These are phyloP conservation scores for Aquatica leii DNA, from an alignment of 2,888 invertebrate genomes.

Conservation along the genomic window DNA sequence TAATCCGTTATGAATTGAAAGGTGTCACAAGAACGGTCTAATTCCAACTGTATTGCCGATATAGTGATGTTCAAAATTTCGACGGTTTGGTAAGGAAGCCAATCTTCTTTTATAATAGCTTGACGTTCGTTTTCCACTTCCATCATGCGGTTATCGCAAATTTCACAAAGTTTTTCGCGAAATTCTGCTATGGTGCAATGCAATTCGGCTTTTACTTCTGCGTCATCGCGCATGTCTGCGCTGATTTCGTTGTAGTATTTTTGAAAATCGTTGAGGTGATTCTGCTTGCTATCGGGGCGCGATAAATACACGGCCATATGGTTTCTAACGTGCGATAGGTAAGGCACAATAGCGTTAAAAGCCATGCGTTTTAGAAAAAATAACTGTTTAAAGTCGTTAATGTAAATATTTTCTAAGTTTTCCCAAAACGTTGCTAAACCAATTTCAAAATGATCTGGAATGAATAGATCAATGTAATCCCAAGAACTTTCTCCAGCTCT, in stretches of 20 bases:
- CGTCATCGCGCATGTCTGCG: slow-evolving; percentile 65
- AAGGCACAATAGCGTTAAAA: slow-evolving; percentile 66
- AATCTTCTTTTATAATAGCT: slow-evolving; percentile 65
- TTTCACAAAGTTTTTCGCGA: slow-evolving; percentile 62
- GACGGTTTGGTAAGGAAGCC: slow-evolving; percentile 66
- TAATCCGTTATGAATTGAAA: slow-evolving; percentile 61
- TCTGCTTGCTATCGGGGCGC: slow-evolving; percentile 68
- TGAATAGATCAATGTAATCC: slow-evolving; percentile 55
- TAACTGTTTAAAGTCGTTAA: slow-evolving; percentile 65
- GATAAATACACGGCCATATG: slow-evolving; percentile 66
- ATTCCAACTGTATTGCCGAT: slow-evolving; percentile 68
- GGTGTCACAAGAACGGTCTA: slow-evolving; percentile 65
- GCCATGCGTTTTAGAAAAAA: slow-evolving; percentile 67
- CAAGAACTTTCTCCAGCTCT: slow-evolving; percentile 55
- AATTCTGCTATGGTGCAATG: slow-evolving; percentile 62
- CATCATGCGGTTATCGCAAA: slow-evolving; percentile 66
- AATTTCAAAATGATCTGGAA: slow-evolving; percentile 49
- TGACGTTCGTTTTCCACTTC: slow-evolving; percentile 65
- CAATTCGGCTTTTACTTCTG: slow-evolving; percentile 69
- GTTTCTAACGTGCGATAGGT: slow-evolving; percentile 64
- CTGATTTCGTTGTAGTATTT: slow-evolving; percentile 68
- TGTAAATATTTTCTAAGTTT: slow-evolving; percentile 58
- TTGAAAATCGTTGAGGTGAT: slow-evolving; percentile 66
- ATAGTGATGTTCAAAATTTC: slow-evolving; percentile 66
- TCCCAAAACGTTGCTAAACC: slow-evolving; percentile 61